Percentiles rank a stretch among this genome's conserved stretches.
Evolutionary conservation across 1,140 invertebrate species (phyloP).

Genomic region (Bemisia tabaci): DNA sequence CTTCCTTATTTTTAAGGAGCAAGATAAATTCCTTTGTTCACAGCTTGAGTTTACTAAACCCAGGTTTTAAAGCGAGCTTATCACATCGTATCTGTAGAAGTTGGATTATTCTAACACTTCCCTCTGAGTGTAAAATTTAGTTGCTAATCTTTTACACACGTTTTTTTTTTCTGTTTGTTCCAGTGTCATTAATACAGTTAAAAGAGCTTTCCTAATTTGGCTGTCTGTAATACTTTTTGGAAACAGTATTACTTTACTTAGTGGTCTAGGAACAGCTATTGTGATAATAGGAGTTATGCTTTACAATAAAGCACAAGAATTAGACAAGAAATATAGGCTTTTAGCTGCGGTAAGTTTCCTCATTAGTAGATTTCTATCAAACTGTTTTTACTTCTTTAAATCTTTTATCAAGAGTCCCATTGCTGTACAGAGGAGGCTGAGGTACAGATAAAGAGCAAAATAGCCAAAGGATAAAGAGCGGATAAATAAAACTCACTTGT

Average conservation of each 20-base stretch:
- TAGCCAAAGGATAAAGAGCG: no score
- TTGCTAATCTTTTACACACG: slow-evolving; percentile 8
- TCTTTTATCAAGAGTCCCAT: not conserved
- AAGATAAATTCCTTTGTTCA: no score
- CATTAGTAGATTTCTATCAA: not conserved
- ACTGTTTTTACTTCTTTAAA: not conserved
- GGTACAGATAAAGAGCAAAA: no score
- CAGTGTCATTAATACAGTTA: slow-evolving; percentile 76
- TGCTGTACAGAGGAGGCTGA: not conserved
- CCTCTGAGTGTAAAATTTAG: not conserved
- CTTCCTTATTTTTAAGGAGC: no score
- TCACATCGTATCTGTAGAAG: no score
- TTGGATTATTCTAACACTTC: not conserved
- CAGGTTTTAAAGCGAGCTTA: not conserved
- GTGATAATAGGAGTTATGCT: slow-evolving; percentile 64
- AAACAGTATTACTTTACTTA: slow-evolving; percentile 62
- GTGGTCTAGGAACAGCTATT: slow-evolving; percentile 55
- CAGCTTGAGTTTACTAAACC: no score
- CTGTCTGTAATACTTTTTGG: slow-evolving; percentile 65
- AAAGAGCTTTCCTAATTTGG: slow-evolving; percentile 72
- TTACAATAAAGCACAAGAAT: slow-evolving; percentile 53
- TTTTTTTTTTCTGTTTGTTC: slow-evolving; percentile 26
- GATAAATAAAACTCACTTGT: no score
- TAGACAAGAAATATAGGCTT: slow-evolving; percentile 8
- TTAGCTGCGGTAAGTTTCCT: slow-evolving; percentile 9